Conservation (phyloP, 2,113 vertebrate genomes). For the Amblyornis subalaris region DNA sequence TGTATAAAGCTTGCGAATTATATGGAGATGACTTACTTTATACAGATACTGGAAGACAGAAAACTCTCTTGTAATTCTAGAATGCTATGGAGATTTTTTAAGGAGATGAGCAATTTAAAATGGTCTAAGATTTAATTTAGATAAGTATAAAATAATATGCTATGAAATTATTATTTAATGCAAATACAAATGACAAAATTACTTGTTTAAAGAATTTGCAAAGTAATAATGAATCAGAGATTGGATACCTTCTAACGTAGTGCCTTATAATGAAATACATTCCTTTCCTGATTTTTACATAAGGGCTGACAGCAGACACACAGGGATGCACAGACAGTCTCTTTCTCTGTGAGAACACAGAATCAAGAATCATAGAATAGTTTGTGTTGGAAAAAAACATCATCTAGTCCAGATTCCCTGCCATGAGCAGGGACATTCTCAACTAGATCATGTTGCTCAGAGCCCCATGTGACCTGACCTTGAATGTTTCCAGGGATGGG, state of each 20-base stretch:
- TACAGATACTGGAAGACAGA: not conserved
- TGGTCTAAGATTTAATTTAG: constrained; percentile 65
- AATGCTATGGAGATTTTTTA: constrained; percentile 1
- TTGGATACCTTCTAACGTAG: not conserved
- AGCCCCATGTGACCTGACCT: rapidly evolving
- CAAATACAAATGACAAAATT: not conserved
- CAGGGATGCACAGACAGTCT: not conserved
- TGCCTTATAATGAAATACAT: not conserved
- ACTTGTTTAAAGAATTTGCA: constrained; percentile 8
- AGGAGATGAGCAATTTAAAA: constrained; percentile 22
- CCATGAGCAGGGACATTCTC: not conserved
- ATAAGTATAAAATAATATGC: constrained; percentile 56
- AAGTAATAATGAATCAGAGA: not conserved
- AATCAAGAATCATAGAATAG: not conserved
- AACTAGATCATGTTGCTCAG: not conserved
- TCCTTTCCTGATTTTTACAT: not conserved
- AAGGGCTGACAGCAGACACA: not conserved
- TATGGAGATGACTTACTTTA: not conserved
- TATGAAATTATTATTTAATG: not conserved
- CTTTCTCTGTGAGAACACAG: not conserved
- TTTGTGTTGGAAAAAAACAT: not conserved
- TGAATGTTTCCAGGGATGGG: not conserved
- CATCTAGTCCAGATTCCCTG: not conserved
- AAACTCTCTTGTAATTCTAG: not conserved
- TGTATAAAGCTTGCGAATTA: not conserved